Percentiles rank a stretch among this genome's conserved stretches.
Conservation (phyloP, 1,140 invertebrate genomes). For the Drosophila bipectinata region DNA sequence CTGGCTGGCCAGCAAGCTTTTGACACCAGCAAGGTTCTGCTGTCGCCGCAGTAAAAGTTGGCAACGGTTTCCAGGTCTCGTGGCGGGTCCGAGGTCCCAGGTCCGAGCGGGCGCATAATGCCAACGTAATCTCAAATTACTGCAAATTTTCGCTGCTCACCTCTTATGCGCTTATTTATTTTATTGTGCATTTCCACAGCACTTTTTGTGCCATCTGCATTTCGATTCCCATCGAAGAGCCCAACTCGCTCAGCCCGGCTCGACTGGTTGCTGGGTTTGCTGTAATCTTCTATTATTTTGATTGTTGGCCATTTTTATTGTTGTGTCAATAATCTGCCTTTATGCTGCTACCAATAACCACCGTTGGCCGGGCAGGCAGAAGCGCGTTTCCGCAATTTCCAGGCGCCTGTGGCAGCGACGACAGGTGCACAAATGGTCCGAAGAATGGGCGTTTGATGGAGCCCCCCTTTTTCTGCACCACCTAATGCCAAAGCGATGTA, state of each 20-base stretch:
- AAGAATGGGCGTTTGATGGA: slow-evolving; percentile 38
- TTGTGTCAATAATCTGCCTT: slow-evolving; percentile 68
- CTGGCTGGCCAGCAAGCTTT: slow-evolving; percentile 29
- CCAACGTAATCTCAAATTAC: slow-evolving; percentile 78
- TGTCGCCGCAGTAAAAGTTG: slow-evolving; percentile 69
- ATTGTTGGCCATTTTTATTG: slow-evolving; percentile 66
- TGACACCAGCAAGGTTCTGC: slow-evolving; percentile 40
- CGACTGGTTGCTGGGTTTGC: slow-evolving; percentile 3
- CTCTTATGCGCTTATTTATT: slow-evolving; percentile 64
- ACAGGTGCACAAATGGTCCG: slow-evolving; percentile 46
- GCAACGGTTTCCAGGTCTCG: slow-evolving; percentile 41
- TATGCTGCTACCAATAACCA: slow-evolving; percentile 52
- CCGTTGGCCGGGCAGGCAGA: slow-evolving; percentile 22
- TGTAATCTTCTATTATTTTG: slow-evolving; percentile 72
- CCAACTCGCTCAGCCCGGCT: slow-evolving; percentile 4
- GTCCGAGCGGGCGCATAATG: slow-evolving; percentile 47
- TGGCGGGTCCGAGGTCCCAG: slow-evolving; percentile 10
- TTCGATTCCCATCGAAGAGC: slow-evolving; percentile 15
- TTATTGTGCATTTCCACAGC: slow-evolving; percentile 62
- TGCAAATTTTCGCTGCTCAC: slow-evolving; percentile 73
- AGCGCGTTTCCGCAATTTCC: slow-evolving; percentile 50
- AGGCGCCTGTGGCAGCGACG: slow-evolving; percentile 45
- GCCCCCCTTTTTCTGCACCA: background rate
- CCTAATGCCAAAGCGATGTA: slow-evolving; percentile 39
- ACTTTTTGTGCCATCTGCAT: slow-evolving; percentile 31